Percentiles rank a stretch among this genome's conserved stretches.
These are phyloP conservation scores for Lepetodrilus schrolli DNA, from an alignment of 2,888 invertebrate genomes.

Conservation along the genomic window DNA sequence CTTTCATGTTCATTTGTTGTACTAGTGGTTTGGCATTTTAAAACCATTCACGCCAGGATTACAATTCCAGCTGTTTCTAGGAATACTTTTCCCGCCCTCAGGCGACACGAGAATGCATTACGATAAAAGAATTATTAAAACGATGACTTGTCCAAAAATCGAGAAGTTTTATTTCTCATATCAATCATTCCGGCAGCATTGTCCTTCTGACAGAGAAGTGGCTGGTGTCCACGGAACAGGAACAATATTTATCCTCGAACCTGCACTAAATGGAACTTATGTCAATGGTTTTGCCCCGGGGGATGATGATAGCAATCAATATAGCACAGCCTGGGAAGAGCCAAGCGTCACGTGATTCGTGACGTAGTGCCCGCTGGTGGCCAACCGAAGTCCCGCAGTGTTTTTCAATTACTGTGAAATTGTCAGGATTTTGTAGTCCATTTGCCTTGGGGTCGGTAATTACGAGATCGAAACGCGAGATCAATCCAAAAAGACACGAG, in stretches of 20 bases:
- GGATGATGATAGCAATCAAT: background rate
- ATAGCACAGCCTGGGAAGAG: background rate
- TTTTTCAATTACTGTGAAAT: slow-evolving; percentile 32
- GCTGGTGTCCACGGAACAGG: background rate
- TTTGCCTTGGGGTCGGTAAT: slow-evolving; percentile 27
- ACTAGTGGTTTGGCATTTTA: too few species aligned
- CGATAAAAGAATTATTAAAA: too few species aligned
- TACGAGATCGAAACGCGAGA: slow-evolving; percentile 19
- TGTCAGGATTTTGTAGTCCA: slow-evolving; percentile 29
- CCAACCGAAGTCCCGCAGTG: slow-evolving; percentile 21
- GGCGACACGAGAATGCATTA: too few species aligned
- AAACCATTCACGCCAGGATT: too few species aligned
- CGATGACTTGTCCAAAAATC: background rate
- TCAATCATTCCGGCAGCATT: background rate
- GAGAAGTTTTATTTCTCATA: background rate
- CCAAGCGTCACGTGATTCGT: slow-evolving; percentile 13
- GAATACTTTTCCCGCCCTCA: too few species aligned
- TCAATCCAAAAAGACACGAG: slow-evolving; percentile 15
- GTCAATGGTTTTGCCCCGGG: background rate
- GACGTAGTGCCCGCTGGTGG: background rate
- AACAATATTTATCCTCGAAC: background rate
- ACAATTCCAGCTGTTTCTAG: too few species aligned
- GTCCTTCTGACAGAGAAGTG: background rate
- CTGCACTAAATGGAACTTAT: slow-evolving; percentile 4
- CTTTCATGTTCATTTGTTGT: too few species aligned